phyloP scores from a whole-genome alignment of 2,888 invertebrate genomes.

The Stenodema calcarata region DNA sequence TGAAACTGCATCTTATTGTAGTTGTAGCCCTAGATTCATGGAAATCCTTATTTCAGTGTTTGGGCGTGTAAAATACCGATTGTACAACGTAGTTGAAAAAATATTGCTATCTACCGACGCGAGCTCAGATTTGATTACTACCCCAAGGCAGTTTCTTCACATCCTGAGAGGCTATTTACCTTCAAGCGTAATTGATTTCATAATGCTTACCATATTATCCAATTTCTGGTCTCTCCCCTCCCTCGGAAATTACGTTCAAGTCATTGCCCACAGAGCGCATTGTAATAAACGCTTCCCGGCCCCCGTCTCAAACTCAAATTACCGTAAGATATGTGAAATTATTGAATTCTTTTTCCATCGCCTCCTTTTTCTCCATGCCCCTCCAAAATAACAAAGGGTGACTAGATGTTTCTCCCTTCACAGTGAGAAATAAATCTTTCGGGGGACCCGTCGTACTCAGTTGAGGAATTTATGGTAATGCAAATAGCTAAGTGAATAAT shows the following conservation, averaged over 20 bases:
- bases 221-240: not conserved
- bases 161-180: not conserved
- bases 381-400: not conserved
- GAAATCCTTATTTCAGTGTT: no score
- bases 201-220: slow-evolving; percentile 29
- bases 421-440: not conserved
- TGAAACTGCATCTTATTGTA: no score
- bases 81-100: not conserved
- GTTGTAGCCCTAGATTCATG: no score
- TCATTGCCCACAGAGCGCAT: slow-evolving; percentile 28
- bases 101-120: not conserved
- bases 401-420: not conserved
- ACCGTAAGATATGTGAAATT: slow-evolving; percentile 38
- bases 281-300: slow-evolving; percentile 19
- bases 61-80: not conserved
- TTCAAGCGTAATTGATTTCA: slow-evolving; percentile 32
- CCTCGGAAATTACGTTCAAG: slow-evolving; percentile 6
- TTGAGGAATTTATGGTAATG: not conserved
- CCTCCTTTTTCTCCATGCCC: not conserved
- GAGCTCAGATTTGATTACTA: not conserved
- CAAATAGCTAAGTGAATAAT: not conserved
- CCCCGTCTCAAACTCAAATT: slow-evolving; percentile 26
- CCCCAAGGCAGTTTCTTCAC: not conserved
- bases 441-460: not conserved
- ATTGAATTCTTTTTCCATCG: slow-evolving; percentile 23